These are phyloP conservation scores for Ennomos erosarius DNA, from an alignment of 2,888 invertebrate species.

Conservation along the genomic window DNA sequence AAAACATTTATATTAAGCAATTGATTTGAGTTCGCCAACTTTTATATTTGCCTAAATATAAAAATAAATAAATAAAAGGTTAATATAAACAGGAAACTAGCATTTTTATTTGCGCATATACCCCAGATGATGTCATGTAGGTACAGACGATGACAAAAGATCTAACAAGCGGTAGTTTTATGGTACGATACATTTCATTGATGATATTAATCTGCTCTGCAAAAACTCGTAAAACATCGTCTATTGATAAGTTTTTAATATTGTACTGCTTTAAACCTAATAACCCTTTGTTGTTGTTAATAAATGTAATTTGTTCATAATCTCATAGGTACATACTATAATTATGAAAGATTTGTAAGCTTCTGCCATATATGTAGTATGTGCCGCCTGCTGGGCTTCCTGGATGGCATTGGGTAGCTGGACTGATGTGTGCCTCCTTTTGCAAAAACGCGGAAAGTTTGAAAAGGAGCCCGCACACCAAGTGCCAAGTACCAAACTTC, in stretches of 20 bases:
- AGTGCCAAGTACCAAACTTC: too few species aligned
- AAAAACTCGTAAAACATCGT: constrained; percentile 15
- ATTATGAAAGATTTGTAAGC: too few species aligned
- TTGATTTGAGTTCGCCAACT: constrained; percentile 50
- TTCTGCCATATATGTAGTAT: too few species aligned
- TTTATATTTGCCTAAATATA: constrained; percentile 55
- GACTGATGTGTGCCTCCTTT: too few species aligned
- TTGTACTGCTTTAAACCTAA: constrained; percentile 8
- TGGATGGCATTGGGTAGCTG: too few species aligned
- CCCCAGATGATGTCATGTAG: constrained; percentile 73
- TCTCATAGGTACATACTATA: too few species aligned
- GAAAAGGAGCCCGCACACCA: too few species aligned
- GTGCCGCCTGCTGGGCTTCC: too few species aligned
- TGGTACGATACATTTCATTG: constrained; percentile 11
- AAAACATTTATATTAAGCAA: not conserved
- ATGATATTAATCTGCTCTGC: constrained; percentile 2
- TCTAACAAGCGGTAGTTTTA: constrained; percentile 33
- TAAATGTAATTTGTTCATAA: not conserved
- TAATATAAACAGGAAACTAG: constrained; percentile 69
- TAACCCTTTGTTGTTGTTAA: not conserved
- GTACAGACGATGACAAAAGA: constrained; percentile 53
- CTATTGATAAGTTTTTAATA: constrained; percentile 6
- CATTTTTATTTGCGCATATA: constrained; percentile 70
- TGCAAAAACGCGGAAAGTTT: too few species aligned
- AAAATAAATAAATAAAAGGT: constrained; percentile 63